Base-by-base conservation (phyloP, 92 coral and sea anemone species). In the Muricea muricata region DNA sequence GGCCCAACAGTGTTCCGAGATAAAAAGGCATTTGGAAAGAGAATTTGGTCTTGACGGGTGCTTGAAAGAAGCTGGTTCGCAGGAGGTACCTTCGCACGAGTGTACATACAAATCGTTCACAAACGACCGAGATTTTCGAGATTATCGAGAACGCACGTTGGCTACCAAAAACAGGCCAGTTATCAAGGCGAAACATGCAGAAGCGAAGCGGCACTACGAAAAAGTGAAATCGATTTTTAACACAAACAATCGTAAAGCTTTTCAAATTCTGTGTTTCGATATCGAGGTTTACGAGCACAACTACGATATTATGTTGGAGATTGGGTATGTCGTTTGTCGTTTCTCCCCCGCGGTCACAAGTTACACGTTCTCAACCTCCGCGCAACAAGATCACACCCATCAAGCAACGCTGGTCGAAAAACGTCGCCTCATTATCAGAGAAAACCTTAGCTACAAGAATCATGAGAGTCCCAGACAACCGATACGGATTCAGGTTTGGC, bases 241-340 rank as follows among this genome's bases (percentile, higher is more conserved):
- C n/a, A 11, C 66, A 58, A 58, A 15, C 2, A 73, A 58, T 21
- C 45, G 45, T 5, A 34, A 29, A 0, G 88, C 73, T 15, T 34
- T 17, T 29, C 56, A 50, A 4, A 46, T 90, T 60, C 40, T 92
- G 79, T 84, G 89, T 3, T 89, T 81, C 65, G 91, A 92, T 69
- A 54, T 87, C 3, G 95, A 89, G 69, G 84, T 90, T 10, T 84
- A 89, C 32, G 93, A 92, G 46, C 76, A 83, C 21, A 87, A 92
- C 33, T 85, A 48, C 71, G 32, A 56, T 37, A 61, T 80, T 21
- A 46, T 92, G 66, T 81, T 92, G 26, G 93, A 92, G 85, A 83
- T 92, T 30, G 91, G 95, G 26, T 92, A 30, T 23, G 90, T 70
- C 15, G 73, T 35, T 75, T 76, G 83, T 32, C 66, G 73, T 11